Evolutionary conservation across 2,113 vertebrate genomes (phyloP), one percentile per base, ranked within the genome.

Genomic region (Dasypus novemcinctus): DNA sequence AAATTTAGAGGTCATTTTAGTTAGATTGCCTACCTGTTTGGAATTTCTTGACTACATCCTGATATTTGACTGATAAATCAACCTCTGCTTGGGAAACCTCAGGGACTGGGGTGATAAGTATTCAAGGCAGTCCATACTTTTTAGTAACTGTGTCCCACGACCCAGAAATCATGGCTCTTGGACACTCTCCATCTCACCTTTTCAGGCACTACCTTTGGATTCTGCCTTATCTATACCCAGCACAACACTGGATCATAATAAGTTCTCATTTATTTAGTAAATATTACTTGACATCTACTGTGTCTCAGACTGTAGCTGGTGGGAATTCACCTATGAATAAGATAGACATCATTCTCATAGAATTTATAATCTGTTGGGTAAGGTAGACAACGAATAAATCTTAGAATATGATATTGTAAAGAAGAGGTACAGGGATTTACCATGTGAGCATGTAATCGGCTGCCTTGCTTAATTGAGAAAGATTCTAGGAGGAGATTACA

Each of bases 381-480:
- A 84, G n/a, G 21, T 57, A 84, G 54, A 78, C 43, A 64, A 78
- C 72, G 88, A 92, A 54, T 78, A 72, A 23, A 38, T 54, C 71
- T 75, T 72, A 36, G 75, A 63, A 13, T 80, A 46, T 71, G 38
- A 52, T 82, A 36, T 87, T 91, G 71, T 84, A 72, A 78, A 84
- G 27, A 20, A 59, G 41, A 92, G 17, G 7, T 85, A 33, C n/a
- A 94, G 29, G 59, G 41, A 75, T 72, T n/a, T 86, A 85, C 33
- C 46, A 69, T 33, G 3, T 80, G 74, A 85, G 13, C 41, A 68
- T 66, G 23, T 92, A 66, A 66, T 88, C 54, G 83, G 27, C 33
- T 87, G 36, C 29, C 59, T 33, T 87, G n/a, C n/a, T 86, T 86
- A 46, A 57, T 92, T 94, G 84, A 85, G 78, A 83, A 90, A 83